These are phyloP conservation scores for Chlorospingus flavigularis DNA, from an alignment of 2,797 vertebrate genomes.

Conservation along the genomic window DNA sequence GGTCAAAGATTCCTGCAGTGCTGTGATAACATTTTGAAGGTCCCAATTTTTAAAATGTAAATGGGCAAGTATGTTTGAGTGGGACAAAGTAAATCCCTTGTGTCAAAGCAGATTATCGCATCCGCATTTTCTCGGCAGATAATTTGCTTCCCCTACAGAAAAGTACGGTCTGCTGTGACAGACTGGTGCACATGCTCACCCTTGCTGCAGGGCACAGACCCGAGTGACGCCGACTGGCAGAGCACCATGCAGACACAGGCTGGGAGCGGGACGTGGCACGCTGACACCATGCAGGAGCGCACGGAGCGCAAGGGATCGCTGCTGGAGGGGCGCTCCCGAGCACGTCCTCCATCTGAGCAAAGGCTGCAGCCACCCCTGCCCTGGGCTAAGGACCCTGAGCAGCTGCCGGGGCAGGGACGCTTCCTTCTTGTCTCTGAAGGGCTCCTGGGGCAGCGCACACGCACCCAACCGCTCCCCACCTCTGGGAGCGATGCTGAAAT, in stretches of 20 bases:
- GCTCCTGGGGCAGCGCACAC: not conserved
- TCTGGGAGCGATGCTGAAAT: not conserved
- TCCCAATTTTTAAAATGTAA: slow-evolving; percentile 48
- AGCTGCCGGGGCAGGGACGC: rapidly evolving
- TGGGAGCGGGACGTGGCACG: not conserved
- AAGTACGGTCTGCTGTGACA: not conserved
- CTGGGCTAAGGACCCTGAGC: not conserved
- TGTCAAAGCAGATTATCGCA: slow-evolving; percentile 37
- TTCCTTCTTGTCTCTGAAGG: not conserved
- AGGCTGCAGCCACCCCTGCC: rapidly evolving
- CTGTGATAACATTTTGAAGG: slow-evolving; percentile 44
- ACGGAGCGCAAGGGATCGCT: rapidly evolving
- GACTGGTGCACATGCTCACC: not conserved
- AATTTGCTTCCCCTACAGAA: slow-evolving; percentile 10
- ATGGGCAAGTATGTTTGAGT: slow-evolving; percentile 13
- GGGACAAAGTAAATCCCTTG: slow-evolving; percentile 43
- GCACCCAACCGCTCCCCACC: rapidly evolving
- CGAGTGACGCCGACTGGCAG: not conserved
- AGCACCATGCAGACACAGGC: not conserved
- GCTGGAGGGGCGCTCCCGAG: not conserved
- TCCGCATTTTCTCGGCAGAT: not conserved
- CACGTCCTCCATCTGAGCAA: slow-evolving; percentile 10
- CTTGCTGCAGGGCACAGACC: not conserved
- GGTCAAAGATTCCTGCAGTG: slow-evolving; percentile 52
- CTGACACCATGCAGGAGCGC: slow-evolving; percentile 28